Base-by-base conservation (phyloP, 2,113 vertebrate species). In the Symphodus melops region DNA sequence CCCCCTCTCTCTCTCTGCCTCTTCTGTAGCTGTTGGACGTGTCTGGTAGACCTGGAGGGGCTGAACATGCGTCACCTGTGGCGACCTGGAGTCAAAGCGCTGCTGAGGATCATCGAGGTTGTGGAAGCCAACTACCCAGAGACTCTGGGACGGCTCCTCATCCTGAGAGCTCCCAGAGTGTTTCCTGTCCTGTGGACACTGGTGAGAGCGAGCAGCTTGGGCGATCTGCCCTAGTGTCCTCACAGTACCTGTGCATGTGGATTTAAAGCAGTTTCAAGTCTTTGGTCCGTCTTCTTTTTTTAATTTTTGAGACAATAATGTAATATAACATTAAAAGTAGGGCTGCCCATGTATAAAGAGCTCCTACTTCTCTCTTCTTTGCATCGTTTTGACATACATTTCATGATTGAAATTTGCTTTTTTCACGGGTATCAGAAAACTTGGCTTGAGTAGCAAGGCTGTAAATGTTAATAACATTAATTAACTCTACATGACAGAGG, bases 121-220 rank as follows among this genome's bases (percentile, higher is more conserved):
- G 98, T 99, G 28, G 98, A 98, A 87, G 97, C 97, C 13, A 98
- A 99, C 91, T 99, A 99, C 83, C 98, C 98, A 0, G 98, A 99
- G 92, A 99, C 97, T 1, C 86, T 99, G 85, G 97, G 97, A 41
- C 95, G 96, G 17, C 93, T 99, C 17, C 96, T 99, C 3, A 98
- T 99, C 81, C 80, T 99, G 0, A 93, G 97, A 13, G 97, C 97
- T 0, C 97, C 97, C 58, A 86, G 97, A 55, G 97, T 99, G 5
- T 99, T 99, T 84, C 97, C 97, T 3, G 97, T 99, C 28, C 96
- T 99, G 56, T 99, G 97, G 97, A 94, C 97, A 0, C 93, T 99
- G 96, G 97, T 98, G 90, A 69, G 95, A 90, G 77, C 16, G 42
- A 13, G 37, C 1, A 59, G 19, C 36, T 72, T 23, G 1, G 9